Evolutionary conservation across 92 coral and sea anemone genomes (phyloP).

Genomic region (Siderastrea siderea): DNA sequence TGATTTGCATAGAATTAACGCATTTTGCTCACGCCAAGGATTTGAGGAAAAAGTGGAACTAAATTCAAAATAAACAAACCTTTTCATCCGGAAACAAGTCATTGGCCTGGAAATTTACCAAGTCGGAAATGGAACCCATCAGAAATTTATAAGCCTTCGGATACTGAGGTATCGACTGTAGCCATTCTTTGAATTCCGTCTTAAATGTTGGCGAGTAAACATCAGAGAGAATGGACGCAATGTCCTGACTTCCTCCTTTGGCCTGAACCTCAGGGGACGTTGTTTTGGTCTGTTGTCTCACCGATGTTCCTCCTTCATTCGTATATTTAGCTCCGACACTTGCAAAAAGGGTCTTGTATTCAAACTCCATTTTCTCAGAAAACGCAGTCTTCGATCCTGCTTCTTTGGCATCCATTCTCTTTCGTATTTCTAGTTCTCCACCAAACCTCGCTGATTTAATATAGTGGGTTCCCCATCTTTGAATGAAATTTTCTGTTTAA

Average conservation of each 20-base stretch:
- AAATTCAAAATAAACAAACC: background rate
- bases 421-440: constrained; percentile 58
- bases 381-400: constrained; percentile 25
- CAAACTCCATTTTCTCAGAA: constrained; percentile 58
- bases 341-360: constrained; percentile 52
- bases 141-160: constrained; percentile 69
- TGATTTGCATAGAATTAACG: too few relatives aligned
- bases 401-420: constrained; percentile 23
- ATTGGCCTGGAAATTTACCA: constrained; percentile 51
- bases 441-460: constrained; percentile 64
- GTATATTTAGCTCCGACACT: constrained; percentile 56
- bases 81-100: constrained; percentile 71
- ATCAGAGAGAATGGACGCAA: constrained; percentile 63
- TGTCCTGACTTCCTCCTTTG: constrained; percentile 61
- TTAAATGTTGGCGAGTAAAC: constrained; percentile 68
- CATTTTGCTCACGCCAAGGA: too few relatives aligned
- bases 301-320: constrained; percentile 16
- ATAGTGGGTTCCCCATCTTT: constrained; percentile 80
- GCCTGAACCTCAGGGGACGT: constrained; percentile 59
- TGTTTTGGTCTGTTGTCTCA: constrained; percentile 27
- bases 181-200: constrained; percentile 68
- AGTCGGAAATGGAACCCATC: constrained; percentile 25
- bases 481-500: constrained; percentile 66
- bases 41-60: background rate
- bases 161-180: constrained; percentile 58